Conservation (phyloP, 1,140 invertebrate species). For the Rhagoletis pomonella region DNA sequence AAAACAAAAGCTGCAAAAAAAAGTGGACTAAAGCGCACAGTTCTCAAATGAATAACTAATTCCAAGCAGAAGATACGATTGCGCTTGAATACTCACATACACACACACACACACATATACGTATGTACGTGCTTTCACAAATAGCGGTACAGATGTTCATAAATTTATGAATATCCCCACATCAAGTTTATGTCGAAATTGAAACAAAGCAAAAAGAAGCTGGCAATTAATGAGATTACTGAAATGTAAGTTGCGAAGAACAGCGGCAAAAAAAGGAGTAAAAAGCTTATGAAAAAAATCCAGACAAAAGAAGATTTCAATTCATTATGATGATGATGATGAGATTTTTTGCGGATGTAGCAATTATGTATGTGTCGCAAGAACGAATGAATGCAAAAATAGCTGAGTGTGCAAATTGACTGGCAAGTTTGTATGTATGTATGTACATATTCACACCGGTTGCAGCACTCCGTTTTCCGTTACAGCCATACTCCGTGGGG, state of each 20-base stretch:
- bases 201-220: constrained; percentile 31
- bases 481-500: neutral
- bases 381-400: neutral
- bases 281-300: neutral
- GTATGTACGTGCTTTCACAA: neutral
- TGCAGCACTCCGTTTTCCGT: neutral
- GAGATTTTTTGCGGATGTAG: constrained; percentile 12
- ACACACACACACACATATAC: neutral
- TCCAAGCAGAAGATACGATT: neutral
- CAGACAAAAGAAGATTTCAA: constrained; percentile 29
- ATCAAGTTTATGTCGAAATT: constrained; percentile 33
- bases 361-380: constrained; percentile 17
- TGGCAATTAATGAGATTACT: constrained; percentile 15
- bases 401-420: neutral
- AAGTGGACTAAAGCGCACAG: neutral
- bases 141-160: neutral
- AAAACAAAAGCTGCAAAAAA: neutral
- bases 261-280: neutral
- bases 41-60: constrained; percentile 26
- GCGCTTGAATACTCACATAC: neutral
- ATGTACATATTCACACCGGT: neutral
- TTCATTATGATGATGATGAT: constrained; percentile 1
- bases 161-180: constrained; percentile 35
- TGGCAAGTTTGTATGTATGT: neutral
- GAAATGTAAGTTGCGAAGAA: neutral